Base-by-base conservation (phyloP, 1,140 invertebrate species). In the Brachionus rotundiformis region DNA sequence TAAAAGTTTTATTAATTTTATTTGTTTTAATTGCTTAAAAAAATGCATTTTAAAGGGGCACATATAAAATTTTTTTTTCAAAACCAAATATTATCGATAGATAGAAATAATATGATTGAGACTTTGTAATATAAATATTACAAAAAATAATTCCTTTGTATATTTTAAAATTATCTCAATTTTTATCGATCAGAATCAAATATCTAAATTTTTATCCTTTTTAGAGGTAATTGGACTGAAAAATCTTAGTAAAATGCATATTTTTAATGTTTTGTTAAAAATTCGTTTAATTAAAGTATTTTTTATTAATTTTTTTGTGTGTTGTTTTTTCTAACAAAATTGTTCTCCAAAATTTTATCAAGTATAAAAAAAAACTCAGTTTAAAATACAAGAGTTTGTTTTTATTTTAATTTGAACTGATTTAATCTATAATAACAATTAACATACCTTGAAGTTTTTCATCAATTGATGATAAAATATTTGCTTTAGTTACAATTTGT, bases 361-460 rank as follows among this genome's bases (percentile, higher is more conserved):
- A 47, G n/a, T 47, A 1, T 47, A 47, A 47, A 47, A 47, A 47
- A 47, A 47, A 47, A 47, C 44, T 47, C 44, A n/a, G 44, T 47
- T n/a, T 47, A 47, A 47, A n/a, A 47, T 16, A 16, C 41, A n/a
- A 47, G 44, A 47, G 10, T 47, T 47, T 47, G 8, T 47, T 47
- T 47, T 47, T 47, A 47, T 16, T 47, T 47, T 2, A 1, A 47
- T 44, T 5, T 44, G 41, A 13, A 44, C 5, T 44, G 19, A 25
- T 59, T 59, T 61, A 61, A 61, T 61, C 8, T 8, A n/a, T 31
- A 31, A 63, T 10, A 29, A 63, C 8, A 11, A 63, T 29, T 63
- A 13, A 41, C 65, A 16, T 71, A 71, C 65, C 65, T 41, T 71
- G 65, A 39, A 71, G 31, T 71, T 71, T 71, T 71, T 41, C 7